Evolutionary conservation across 2,888 invertebrate genomes (phyloP), one percentile per base, ranked within the genome.

Genomic region (Troides aeacus): DNA sequence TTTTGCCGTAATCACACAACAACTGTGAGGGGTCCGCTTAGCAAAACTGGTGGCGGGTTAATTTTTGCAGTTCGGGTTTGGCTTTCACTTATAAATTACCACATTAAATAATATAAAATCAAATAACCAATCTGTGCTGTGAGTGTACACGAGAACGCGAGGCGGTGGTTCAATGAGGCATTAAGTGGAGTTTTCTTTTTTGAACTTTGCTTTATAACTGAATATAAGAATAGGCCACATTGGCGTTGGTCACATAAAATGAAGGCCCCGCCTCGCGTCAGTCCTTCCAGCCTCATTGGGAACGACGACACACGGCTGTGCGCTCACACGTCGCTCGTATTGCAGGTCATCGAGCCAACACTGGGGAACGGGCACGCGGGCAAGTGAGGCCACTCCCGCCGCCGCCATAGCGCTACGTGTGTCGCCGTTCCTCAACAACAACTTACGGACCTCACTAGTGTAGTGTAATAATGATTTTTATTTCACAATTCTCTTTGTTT

Each of bases 231-330:
- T 46, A 12, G 15, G 15, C 30, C 30, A 5, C 15, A 15, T 46
- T 46, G 46, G 15, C 12, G 12, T 46, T 12, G 12, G 12, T 46
- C 56, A 50, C 30, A 67, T 46, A 24, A 15, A 17, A 17, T 64
- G n/a, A 17, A n/a, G 36, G 58, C 75, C 70, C 75, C 75, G 75
- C 74, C 74, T 68, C 69, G 73, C 77, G 78, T 73, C 68, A 72
- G 71, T 71, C 70, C 68, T 71, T 63, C 66, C 74, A 75, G 76
- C 90, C 89, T 85, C 87, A 86, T 81, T 86, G 87, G 90, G 91
- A 88, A 90, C 92, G 91, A 87, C 92, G 92, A 90, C 92, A 92
- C 92, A 92, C 90, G 87, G 88, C 86, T 86, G 87, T 81, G 86
- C 83, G 78, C 83, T 87, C 86, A 88, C 82, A 82, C 80, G 83